phyloP scores from a whole-genome alignment of 2,888 invertebrate genomes.

The Pachydiplax longipennis region DNA sequence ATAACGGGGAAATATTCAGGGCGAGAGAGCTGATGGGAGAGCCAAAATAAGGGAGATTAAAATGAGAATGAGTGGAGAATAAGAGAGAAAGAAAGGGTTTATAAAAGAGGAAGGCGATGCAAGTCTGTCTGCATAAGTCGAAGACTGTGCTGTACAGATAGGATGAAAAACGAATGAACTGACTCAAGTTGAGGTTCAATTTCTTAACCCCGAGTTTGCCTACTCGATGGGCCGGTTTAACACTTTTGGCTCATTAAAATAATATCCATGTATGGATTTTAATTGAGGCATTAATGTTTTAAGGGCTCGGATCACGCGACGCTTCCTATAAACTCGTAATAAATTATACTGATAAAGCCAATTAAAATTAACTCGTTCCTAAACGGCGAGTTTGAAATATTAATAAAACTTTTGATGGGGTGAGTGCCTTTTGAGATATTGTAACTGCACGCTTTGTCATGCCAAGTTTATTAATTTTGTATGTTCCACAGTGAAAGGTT shows the following conservation, averaged over 20 bases:
- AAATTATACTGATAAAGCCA: neutral
- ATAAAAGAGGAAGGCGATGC: neutral
- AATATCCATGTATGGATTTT: neutral
- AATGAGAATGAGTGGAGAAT: neutral
- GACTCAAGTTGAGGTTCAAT: neutral
- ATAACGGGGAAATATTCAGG: neutral
- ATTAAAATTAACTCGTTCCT: neutral
- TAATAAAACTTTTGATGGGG: too few species aligned
- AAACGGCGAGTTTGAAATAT: too few species aligned
- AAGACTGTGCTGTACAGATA: neutral
- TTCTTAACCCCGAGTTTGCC: neutral
- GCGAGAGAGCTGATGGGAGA: neutral
- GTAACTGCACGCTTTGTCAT: too few species aligned
- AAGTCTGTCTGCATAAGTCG: too few species aligned
- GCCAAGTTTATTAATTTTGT: too few species aligned
- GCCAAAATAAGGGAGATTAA: neutral
- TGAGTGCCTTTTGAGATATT: too few species aligned
- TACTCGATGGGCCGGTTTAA: neutral
- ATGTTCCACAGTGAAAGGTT: too few species aligned
- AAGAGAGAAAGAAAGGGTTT: neutral
- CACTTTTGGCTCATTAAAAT: neutral
- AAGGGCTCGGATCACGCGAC: neutral
- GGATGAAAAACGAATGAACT: neutral
- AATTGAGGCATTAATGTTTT: neutral
- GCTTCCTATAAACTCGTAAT: neutral